phyloP scores from a whole-genome alignment of 2,888 invertebrate genomes.

The Calameuta pallipes region DNA sequence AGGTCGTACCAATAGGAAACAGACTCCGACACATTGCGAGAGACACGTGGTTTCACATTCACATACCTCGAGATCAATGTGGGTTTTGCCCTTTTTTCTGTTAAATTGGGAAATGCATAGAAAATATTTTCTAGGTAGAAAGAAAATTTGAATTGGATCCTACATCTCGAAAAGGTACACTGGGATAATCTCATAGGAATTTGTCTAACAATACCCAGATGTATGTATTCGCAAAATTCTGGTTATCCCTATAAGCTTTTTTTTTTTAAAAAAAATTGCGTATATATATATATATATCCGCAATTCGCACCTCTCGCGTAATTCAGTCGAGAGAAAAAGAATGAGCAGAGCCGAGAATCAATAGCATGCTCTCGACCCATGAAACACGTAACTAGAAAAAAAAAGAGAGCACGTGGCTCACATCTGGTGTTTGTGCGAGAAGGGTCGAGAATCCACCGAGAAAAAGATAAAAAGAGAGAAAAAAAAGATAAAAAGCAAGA shows the following conservation, averaged over 20 bases:
- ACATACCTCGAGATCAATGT: background rate
- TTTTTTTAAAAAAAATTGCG: background rate
- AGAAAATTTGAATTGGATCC: background rate
- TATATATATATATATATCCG: too few relatives aligned
- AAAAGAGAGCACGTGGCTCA: constrained; percentile 31
- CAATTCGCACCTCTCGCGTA: background rate
- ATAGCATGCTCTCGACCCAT: background rate
- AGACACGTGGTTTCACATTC: background rate
- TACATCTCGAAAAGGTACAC: background rate
- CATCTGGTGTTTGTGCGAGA: constrained; percentile 29
- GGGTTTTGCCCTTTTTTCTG: background rate
- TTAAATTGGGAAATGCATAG: background rate
- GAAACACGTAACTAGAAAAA: background rate
- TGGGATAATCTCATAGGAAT: background rate
- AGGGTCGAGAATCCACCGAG: background rate
- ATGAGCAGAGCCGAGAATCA: background rate
- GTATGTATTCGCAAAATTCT: background rate
- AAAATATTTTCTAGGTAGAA: background rate
- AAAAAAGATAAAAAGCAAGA: constrained; percentile 1
- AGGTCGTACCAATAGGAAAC: background rate
- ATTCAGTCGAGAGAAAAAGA: background rate
- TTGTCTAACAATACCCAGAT: background rate
- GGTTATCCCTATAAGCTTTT: background rate
- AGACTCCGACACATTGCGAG: background rate
- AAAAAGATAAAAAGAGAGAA: constrained; percentile 3